phyloP scores from a whole-genome alignment of 2,797 vertebrate species.

The Petrocephalus sullivani region DNA sequence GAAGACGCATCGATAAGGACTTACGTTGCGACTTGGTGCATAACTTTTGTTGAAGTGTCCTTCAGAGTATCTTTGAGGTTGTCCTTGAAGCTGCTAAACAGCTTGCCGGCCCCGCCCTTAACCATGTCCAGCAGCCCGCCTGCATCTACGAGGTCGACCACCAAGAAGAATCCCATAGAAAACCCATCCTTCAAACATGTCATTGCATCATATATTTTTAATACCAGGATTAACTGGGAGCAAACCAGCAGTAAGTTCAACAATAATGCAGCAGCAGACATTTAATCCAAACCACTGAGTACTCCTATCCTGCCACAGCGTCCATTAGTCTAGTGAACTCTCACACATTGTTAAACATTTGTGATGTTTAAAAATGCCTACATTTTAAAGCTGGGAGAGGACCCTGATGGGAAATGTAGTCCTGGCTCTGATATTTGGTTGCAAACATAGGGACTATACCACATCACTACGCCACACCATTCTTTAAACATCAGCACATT shows the following conservation, averaged over 20 bases:
- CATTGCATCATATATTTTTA: not conserved
- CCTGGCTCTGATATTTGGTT: not conserved
- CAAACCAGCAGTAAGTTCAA: not conserved
- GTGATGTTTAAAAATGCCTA: not conserved
- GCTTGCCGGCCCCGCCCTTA: slow-evolving; percentile 93
- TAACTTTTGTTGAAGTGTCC: slow-evolving; percentile 96
- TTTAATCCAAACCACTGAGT: not conserved
- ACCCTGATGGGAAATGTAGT: slow-evolving; percentile 7
- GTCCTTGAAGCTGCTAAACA: slow-evolving; percentile 97
- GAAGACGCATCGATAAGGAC: slow-evolving; percentile 22
- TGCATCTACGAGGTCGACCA: slow-evolving; percentile 53
- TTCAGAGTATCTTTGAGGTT: slow-evolving; percentile 98
- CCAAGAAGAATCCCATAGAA: slow-evolving; percentile 22
- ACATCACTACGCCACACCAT: not conserved
- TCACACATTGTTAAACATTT: not conserved
- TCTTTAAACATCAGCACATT: not conserved
- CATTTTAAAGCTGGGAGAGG: not conserved
- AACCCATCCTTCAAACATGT: not conserved
- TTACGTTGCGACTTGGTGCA: slow-evolving; percentile 95
- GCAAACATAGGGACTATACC: not conserved
- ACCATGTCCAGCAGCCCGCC: slow-evolving; percentile 95
- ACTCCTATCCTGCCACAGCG: not conserved
- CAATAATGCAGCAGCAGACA: not conserved
- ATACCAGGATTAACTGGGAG: not conserved
- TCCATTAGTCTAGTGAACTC: not conserved